Evolutionary conservation across 64 coral and sea anemone species (phyloP).

Genomic region (Dendrophyllia cribrosa): DNA sequence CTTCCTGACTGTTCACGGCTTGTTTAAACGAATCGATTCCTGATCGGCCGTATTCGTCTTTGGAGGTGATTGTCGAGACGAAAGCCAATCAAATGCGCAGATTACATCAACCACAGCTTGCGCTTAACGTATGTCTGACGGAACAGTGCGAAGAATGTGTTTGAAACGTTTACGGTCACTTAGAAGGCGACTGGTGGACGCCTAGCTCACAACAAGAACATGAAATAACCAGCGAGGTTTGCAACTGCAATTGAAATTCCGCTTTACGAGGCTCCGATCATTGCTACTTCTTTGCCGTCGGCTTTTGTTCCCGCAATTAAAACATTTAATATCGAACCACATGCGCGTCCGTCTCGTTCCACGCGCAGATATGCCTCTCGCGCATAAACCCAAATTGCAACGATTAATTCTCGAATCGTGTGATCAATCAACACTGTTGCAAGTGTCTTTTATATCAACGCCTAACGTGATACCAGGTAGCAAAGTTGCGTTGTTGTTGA

Average conservation of each 20-base stretch:
- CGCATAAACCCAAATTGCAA: slow-evolving; percentile 36
- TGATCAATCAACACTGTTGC: slow-evolving; percentile 52
- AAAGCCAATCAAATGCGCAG: slow-evolving; percentile 66
- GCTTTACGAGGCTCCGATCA: slow-evolving; percentile 77
- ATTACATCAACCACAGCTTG: slow-evolving; percentile 71
- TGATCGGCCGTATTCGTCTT: slow-evolving; percentile 76
- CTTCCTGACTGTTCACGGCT: slow-evolving; percentile 13
- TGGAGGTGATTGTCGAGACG: slow-evolving; percentile 62
- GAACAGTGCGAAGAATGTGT: slow-evolving; percentile 76
- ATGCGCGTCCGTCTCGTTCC: background rate
- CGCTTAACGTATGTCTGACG: slow-evolving; percentile 74
- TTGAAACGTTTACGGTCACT: slow-evolving; percentile 65
- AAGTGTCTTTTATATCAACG: slow-evolving; percentile 55
- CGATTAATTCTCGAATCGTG: slow-evolving; percentile 39
- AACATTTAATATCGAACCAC: background rate
- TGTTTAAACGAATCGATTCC: slow-evolving; percentile 75
- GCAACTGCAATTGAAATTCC: slow-evolving; percentile 76
- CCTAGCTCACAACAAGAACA: slow-evolving; percentile 81
- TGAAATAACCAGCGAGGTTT: slow-evolving; percentile 68
- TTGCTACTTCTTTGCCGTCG: slow-evolving; percentile 60
- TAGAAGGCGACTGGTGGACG: slow-evolving; percentile 81
- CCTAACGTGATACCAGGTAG: slow-evolving; percentile 40
- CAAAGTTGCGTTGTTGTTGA: slow-evolving; percentile 35
- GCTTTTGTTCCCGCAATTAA: background rate
- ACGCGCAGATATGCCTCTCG: background rate